These are phyloP conservation scores for Albula glossodonta DNA, from an alignment of 2,113 vertebrate species.

Conservation along the genomic window DNA sequence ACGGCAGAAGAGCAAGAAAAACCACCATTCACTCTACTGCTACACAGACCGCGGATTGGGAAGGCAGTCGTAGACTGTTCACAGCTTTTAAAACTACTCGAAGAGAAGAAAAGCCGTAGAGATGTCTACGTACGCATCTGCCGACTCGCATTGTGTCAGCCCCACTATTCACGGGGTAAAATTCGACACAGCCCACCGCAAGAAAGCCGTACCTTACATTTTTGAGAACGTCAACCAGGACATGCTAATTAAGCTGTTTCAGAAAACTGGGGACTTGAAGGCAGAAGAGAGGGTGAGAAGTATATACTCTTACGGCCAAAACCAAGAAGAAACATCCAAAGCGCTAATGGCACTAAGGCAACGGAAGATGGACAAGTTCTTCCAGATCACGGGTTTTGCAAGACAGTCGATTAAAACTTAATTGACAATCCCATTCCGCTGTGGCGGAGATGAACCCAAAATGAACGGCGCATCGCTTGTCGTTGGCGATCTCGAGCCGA, in stretches of 20 bases:
- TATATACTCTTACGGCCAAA: constrained; percentile 72
- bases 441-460: not conserved
- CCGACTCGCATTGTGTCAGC: constrained; percentile 62
- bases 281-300: constrained; percentile 78
- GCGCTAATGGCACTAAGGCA: constrained; percentile 76
- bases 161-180: constrained; percentile 72
- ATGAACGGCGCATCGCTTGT: not conserved
- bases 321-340: constrained; percentile 71
- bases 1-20: not conserved
- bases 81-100: not conserved
- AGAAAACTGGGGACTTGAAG: constrained; percentile 76
- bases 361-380: constrained; percentile 75
- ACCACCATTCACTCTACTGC: not conserved
- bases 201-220: constrained; percentile 79
- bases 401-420: constrained; percentile 27
- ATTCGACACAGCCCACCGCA: constrained; percentile 78
- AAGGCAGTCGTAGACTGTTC: not conserved
- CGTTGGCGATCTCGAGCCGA: not conserved
- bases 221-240: constrained; percentile 77
- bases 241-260: constrained; percentile 77
- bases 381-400: constrained; percentile 62
- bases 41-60: not conserved
- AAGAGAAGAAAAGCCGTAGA: not conserved
- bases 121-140: constrained; percentile 14
- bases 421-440: not conserved